Percentiles rank a stretch among this genome's conserved stretches.
These are phyloP conservation scores for Intellagama lesueurii DNA, from an alignment of 2,797 vertebrate species.

Conservation along the genomic window DNA sequence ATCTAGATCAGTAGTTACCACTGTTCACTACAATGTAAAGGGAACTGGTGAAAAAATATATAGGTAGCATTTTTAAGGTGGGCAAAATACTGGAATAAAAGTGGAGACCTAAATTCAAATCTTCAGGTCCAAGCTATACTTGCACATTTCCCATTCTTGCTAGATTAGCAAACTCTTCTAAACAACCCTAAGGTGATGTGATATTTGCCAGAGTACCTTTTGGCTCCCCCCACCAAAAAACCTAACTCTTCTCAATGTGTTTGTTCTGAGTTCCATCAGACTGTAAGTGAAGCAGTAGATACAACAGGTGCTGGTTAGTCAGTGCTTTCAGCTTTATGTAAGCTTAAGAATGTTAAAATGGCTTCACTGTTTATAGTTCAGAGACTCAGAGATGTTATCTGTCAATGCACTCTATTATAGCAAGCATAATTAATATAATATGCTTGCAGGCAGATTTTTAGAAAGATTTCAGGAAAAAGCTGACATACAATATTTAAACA, in stretches of 20 bases:
- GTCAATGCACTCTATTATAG: background rate
- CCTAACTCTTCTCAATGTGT: background rate
- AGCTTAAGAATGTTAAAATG: too few relatives aligned
- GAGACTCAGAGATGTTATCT: background rate
- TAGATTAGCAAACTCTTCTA: background rate
- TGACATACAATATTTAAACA: background rate
- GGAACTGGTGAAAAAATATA: conserved; percentile 24
- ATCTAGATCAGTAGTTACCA: conserved; percentile 50
- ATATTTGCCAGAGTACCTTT: background rate
- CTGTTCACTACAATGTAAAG: conserved; percentile 44
- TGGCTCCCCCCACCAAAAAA: background rate
- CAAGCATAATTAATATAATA: background rate
- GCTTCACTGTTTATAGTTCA: background rate
- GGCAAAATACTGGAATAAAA: background rate
- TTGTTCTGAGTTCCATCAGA: background rate
- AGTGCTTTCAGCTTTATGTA: too few relatives aligned
- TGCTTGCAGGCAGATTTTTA: background rate
- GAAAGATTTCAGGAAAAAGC: background rate
- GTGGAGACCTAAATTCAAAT: background rate
- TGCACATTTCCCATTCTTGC: background rate
- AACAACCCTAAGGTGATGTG: background rate
- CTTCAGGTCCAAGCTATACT: background rate
- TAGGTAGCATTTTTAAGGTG: background rate
- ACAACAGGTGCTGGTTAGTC: background rate
- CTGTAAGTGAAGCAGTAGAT: background rate